A percentile compares a stretch with the other conserved stretches of the same genome.
phyloP scores from a whole-genome alignment of 2,797 vertebrate genomes.

The Channa striata region DNA sequence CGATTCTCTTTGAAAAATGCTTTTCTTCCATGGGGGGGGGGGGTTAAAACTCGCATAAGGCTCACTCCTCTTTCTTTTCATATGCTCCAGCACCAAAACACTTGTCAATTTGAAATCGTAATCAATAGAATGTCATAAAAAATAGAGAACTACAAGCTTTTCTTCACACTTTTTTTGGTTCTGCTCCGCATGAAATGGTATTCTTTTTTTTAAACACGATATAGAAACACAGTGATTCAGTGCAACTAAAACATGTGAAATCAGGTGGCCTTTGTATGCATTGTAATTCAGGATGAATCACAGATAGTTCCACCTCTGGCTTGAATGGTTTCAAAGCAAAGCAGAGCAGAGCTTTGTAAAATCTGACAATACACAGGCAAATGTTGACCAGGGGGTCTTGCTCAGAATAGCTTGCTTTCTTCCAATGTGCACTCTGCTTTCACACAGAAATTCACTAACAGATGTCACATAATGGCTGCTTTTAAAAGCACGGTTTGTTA shows the following conservation, averaged over 20 bases:
- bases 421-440: conserved; percentile 30
- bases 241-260: conserved; percentile 23
- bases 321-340: conserved; percentile 43
- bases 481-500: conserved; percentile 38
- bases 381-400: conserved; percentile 19
- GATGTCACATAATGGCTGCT: conserved; percentile 37
- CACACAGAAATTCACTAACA: conserved; percentile 29
- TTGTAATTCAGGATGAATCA: conserved; percentile 38
- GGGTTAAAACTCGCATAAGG: conserved; percentile 1
- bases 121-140: conserved; percentile 14
- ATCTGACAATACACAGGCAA: conserved; percentile 29
- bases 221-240: conserved; percentile 4
- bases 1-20: conserved; percentile 13
- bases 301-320: conserved; percentile 16
- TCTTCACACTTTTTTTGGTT: conserved; percentile 1
- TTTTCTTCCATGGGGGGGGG: not conserved
- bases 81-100: conserved; percentile 13
- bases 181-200: conserved; percentile 2
- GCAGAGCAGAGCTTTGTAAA: conserved; percentile 11
- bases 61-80: not conserved
- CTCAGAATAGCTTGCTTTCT: conserved; percentile 16
- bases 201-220: not conserved
- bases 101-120: conserved; percentile 17
- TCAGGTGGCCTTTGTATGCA: conserved; percentile 14
- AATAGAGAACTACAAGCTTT: not conserved